Percentiles rank a stretch among this genome's conserved stretches.
Evolutionary conservation across 2,888 invertebrate genomes (phyloP).

Genomic region (Rutpela maculata): DNA sequence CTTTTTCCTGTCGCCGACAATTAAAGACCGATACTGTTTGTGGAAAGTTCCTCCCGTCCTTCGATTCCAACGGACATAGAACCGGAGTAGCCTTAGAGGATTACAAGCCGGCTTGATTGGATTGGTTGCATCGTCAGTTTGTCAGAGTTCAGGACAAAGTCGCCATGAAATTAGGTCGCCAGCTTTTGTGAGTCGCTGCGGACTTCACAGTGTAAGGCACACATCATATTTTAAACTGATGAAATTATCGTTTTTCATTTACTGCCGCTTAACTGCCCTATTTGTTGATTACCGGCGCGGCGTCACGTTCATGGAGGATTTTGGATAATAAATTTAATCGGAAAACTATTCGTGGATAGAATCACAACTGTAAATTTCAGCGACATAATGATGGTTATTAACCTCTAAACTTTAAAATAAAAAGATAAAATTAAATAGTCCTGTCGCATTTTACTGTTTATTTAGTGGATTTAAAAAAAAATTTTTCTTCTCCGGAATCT

Average conservation of each 20-base stretch:
- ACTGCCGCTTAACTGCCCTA: not conserved
- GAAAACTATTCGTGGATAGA: not conserved
- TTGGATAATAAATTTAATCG: conserved; percentile 3
- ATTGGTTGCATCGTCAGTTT: conserved; percentile 21
- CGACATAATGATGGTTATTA: too few species aligned
- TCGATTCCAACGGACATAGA: not conserved
- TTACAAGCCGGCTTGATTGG: conserved; percentile 20
- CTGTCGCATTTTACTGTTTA: too few species aligned
- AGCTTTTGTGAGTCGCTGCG: conserved; percentile 19
- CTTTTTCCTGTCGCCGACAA: not conserved
- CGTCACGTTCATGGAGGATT: not conserved
- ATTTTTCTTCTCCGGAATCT: too few species aligned
- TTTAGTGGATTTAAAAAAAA: too few species aligned
- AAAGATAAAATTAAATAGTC: too few species aligned
- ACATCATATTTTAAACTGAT: not conserved
- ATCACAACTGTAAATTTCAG: not conserved
- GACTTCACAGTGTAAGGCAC: not conserved
- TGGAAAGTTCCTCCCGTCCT: conserved; percentile 5
- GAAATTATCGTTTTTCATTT: conserved; percentile 8
- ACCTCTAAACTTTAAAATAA: too few species aligned
- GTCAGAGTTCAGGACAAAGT: conserved; percentile 7
- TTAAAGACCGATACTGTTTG: conserved; percentile 3
- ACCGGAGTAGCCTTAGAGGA: conserved; percentile 9
- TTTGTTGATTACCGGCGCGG: not conserved
- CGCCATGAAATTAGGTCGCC: conserved; percentile 22